phyloP scores from a whole-genome alignment of 2,888 invertebrate genomes.

The Anthoptus insignis region DNA sequence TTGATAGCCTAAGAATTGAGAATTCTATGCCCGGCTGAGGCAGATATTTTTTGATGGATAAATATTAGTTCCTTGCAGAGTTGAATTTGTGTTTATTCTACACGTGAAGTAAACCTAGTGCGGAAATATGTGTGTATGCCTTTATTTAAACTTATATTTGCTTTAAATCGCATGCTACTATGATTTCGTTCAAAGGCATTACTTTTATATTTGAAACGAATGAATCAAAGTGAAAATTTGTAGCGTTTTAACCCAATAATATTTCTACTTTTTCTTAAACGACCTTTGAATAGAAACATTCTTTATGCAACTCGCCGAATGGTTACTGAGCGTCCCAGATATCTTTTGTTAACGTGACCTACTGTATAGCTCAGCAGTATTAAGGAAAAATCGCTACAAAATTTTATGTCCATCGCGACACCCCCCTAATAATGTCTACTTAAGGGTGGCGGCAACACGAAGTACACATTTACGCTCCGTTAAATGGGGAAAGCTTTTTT shows the following conservation, averaged over 20 bases:
- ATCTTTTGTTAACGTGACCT: slow-evolving; percentile 78
- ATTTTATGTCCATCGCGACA: slow-evolving; percentile 80
- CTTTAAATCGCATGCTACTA: no score
- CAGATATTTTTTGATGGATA: no score
- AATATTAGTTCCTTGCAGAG: no score
- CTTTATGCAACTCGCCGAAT: slow-evolving; percentile 22
- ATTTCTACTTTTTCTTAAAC: slow-evolving; percentile 11
- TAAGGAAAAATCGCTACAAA: slow-evolving; percentile 83
- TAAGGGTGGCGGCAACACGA: slow-evolving; percentile 84
- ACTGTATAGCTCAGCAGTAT: slow-evolving; percentile 71
- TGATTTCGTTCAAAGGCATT: background rate
- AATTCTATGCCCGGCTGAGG: no score
- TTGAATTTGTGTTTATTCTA: no score
- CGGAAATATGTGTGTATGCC: background rate
- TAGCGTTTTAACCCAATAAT: slow-evolving; percentile 57
- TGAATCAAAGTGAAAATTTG: slow-evolving; percentile 12
- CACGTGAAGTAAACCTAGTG: no score
- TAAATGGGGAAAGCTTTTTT: slow-evolving; percentile 86
- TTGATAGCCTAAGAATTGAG: no score
- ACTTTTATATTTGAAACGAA: background rate
- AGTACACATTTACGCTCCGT: slow-evolving; percentile 86
- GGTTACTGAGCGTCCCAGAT: slow-evolving; percentile 49
- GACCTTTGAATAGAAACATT: slow-evolving; percentile 17
- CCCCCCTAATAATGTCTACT: slow-evolving; percentile 86
- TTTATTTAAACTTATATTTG: no score